Conservation (phyloP, 1,140 invertebrate species). For the Drosophila simulans region DNA sequence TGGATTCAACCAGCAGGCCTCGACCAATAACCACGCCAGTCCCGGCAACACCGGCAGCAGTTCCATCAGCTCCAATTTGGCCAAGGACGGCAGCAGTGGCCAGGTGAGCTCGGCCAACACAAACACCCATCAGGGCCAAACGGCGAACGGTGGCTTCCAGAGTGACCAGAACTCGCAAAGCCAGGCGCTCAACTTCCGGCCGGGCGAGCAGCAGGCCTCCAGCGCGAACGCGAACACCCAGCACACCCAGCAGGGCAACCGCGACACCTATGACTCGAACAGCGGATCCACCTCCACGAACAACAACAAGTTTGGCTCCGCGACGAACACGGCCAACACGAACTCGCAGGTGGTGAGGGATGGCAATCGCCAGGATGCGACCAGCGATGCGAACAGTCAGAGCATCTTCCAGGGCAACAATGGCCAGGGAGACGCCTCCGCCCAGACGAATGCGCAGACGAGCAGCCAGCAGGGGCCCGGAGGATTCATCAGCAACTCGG, state of each 20-base stretch:
- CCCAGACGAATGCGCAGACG: constrained; percentile 65
- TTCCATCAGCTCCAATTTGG: constrained; percentile 77
- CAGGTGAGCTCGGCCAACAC: constrained; percentile 80
- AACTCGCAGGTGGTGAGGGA: constrained; percentile 60
- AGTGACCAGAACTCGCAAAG: constrained; percentile 67
- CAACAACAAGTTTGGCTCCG: constrained; percentile 68
- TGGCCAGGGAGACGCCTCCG: constrained; percentile 62
- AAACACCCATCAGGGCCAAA: constrained; percentile 47
- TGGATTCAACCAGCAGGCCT: constrained; percentile 76
- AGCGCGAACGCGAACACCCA: constrained; percentile 73
- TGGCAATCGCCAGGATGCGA: constrained; percentile 44
- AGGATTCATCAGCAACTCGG: constrained; percentile 66
- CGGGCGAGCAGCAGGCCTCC: constrained; percentile 66
- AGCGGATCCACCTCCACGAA: constrained; percentile 68
- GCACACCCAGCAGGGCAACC: constrained; percentile 46
- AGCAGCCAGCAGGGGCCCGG: constrained; percentile 57
- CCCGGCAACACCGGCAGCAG: constrained; percentile 61
- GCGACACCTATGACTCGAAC: constrained; percentile 58
- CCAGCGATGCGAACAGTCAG: constrained; percentile 72
- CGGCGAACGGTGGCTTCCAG: constrained; percentile 39
- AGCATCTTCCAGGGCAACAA: constrained; percentile 75
- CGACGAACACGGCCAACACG: constrained; percentile 73
- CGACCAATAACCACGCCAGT: constrained; percentile 72
- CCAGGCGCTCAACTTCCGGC: constrained; percentile 71
- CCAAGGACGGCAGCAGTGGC: constrained; percentile 74